Percentiles rank a stretch among this genome's conserved stretches.
These are phyloP conservation scores for Phylloscopus whistleri DNA, from an alignment of 2,113 vertebrate species.

Conservation along the genomic window DNA sequence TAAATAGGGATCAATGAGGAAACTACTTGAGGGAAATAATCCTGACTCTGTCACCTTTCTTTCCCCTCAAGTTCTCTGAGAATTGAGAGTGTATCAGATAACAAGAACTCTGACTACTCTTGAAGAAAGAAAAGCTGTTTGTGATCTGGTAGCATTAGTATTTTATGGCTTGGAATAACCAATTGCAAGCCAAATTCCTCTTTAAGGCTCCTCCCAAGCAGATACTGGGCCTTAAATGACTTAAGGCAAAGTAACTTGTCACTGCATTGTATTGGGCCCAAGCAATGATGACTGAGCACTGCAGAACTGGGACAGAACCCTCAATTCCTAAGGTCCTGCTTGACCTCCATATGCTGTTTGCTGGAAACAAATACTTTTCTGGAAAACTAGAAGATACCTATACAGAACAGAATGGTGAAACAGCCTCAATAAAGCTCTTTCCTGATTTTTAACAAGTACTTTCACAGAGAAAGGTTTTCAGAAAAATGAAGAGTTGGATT, in stretches of 20 bases:
- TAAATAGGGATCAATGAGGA: neutral
- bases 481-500: neutral
- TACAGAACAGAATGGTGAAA: neutral
- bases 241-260: neutral
- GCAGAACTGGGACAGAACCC: neutral
- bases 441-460: neutral
- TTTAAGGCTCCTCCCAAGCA: neutral
- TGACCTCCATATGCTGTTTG: neutral
- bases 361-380: neutral
- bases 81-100: neutral
- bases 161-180: neutral
- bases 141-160: neutral
- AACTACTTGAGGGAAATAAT: neutral
- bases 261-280: neutral
- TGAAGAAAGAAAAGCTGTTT: neutral
- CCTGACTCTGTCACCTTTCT: neutral
- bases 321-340: neutral
- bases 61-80: neutral
- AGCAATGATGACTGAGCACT: neutral
- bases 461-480: neutral
- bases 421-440: neutral
- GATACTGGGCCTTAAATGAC: neutral
- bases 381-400: neutral
- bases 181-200: neutral
- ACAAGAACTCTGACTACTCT: neutral